These are phyloP conservation scores for Lophotis ruficrista DNA, from an alignment of 2,113 vertebrate species.

Conservation along the genomic window DNA sequence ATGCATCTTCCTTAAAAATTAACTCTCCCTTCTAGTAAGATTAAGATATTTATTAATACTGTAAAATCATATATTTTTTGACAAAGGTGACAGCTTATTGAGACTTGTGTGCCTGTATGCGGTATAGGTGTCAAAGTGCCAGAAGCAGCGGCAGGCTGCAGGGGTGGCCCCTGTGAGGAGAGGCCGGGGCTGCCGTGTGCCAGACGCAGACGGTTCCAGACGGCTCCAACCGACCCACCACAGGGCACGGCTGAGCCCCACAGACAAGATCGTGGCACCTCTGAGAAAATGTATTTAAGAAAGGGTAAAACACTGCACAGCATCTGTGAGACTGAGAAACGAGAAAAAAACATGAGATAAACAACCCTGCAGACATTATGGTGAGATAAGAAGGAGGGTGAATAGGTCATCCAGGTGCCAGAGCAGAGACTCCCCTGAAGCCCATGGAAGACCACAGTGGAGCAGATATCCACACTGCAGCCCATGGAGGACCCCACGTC, in stretches of 20 bases:
- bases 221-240: accelerated
- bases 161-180: background rate
- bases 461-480: background rate
- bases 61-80: background rate
- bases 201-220: background rate
- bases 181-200: background rate
- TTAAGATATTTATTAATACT: background rate
- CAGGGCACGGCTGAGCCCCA: accelerated
- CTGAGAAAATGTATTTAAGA: background rate
- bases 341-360: background rate
- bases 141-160: no score
- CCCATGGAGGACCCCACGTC: background rate
- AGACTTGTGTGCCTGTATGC: background rate
- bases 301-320: background rate
- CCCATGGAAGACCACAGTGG: background rate
- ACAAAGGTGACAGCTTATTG: background rate
- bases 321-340: background rate
- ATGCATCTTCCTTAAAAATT: background rate
- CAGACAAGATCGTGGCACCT: background rate
- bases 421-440: background rate
- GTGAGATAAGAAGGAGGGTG: background rate
- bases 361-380: background rate
- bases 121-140: background rate
- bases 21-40: background rate
- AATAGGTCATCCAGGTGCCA: background rate